Evolutionary conservation across 2,888 invertebrate genomes (phyloP).

Genomic region (Heteromurus nitidus): DNA sequence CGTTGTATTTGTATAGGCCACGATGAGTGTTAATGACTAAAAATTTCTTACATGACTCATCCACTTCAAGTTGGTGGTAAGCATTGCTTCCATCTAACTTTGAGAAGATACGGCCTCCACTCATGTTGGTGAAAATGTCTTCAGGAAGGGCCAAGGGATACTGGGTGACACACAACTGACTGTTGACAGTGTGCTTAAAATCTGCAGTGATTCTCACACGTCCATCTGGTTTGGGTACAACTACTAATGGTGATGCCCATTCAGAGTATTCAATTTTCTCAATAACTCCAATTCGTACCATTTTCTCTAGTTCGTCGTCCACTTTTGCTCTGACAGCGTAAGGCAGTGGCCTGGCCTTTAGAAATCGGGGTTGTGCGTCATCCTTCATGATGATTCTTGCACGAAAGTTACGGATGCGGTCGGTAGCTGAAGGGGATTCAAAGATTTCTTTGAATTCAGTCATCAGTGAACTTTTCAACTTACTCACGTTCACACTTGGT

Average conservation of each 20-base stretch:
- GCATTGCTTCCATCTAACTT: constrained; percentile 75
- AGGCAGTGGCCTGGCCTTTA: constrained; percentile 73
- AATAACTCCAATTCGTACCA: constrained; percentile 71
- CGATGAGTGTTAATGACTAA: constrained; percentile 74
- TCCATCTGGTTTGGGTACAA: constrained; percentile 74
- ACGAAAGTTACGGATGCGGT: constrained; percentile 63
- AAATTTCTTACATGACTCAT: constrained; percentile 71
- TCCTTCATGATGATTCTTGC: constrained; percentile 69
- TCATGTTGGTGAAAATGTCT: constrained; percentile 68
- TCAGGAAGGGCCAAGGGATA: constrained; percentile 72
- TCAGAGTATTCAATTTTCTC: constrained; percentile 67
- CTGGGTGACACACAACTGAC: constrained; percentile 73
- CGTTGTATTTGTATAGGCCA: constrained; percentile 74
- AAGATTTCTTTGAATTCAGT: constrained; percentile 55
- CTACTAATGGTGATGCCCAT: constrained; percentile 75
- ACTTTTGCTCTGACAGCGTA: constrained; percentile 73
- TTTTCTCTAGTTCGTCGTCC: constrained; percentile 70
- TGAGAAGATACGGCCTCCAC: constrained; percentile 74
- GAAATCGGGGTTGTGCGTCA: constrained; percentile 72
- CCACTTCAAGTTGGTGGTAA: constrained; percentile 75
- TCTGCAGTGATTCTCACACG: constrained; percentile 75
- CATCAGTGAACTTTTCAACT: constrained; percentile 27
- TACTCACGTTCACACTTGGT: neutral
- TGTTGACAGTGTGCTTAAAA: constrained; percentile 73
- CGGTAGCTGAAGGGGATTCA: constrained; percentile 42